Evolutionary conservation across 2,797 vertebrate genomes (phyloP).

Genomic region (Babyrousa celebensis): DNA sequence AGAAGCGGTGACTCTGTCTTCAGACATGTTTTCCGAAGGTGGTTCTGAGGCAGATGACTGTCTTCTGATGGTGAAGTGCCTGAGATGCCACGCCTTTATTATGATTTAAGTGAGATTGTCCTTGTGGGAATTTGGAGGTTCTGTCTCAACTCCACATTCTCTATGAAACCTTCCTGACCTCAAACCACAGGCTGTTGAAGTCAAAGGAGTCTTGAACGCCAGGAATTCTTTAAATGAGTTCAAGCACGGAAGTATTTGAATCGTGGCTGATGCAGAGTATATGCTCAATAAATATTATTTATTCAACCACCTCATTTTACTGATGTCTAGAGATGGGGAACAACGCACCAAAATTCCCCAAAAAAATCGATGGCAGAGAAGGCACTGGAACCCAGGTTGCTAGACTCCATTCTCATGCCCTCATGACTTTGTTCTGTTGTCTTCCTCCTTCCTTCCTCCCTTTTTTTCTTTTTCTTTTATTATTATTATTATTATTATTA

Average conservation of each 20-base stretch:
- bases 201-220: background rate
- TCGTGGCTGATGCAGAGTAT: background rate
- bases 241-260: background rate
- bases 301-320: background rate
- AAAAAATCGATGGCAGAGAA: background rate
- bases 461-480: too few relatives aligned
- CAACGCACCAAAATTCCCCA: background rate
- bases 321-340: background rate
- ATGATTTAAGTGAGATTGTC: background rate
- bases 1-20: background rate
- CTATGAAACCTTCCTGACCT: background rate
- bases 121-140: rapidly evolving
- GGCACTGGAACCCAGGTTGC: background rate
- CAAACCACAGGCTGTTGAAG: background rate
- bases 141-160: background rate
- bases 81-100: background rate
- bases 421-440: background rate
- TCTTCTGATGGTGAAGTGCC: background rate
- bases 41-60: background rate
- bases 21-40: background rate
- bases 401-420: background rate
- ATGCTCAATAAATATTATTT: background rate
- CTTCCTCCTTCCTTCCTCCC: background rate
- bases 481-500: too few relatives aligned
- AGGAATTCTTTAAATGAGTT: background rate